Evolutionary conservation across 2,888 invertebrate genomes (phyloP).

Genomic region (Lithosia quadra): DNA sequence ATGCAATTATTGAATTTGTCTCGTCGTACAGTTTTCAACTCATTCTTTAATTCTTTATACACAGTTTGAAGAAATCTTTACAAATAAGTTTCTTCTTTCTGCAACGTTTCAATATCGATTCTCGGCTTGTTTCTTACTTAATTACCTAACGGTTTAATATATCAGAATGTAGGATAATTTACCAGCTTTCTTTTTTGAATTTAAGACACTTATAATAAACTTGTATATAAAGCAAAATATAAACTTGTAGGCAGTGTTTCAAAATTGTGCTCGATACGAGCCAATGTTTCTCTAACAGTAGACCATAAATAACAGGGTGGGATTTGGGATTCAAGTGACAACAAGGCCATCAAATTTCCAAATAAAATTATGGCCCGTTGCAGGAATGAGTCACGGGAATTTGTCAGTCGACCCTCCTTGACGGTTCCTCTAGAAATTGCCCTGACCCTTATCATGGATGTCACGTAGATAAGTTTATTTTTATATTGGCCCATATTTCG

Average conservation of each 20-base stretch:
- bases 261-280: background rate
- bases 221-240: too few relatives aligned
- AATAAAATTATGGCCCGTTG: constrained; percentile 15
- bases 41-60: background rate
- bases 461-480: constrained; percentile 1
- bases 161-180: too few relatives aligned
- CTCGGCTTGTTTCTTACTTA: too few relatives aligned
- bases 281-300: background rate
- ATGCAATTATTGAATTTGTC: background rate
- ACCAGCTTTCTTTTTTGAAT: too few relatives aligned
- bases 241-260: background rate
- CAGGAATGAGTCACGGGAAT: constrained; percentile 5
- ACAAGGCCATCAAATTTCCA: background rate
- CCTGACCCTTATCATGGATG: background rate
- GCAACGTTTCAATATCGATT: too few relatives aligned
- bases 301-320: background rate
- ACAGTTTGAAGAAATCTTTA: background rate
- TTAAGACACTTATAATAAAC: too few relatives aligned
- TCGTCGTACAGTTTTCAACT: background rate
- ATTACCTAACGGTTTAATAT: too few relatives aligned
- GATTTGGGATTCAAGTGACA: background rate
- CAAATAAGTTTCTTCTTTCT: background rate
- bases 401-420: constrained; percentile 2
- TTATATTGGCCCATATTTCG: background rate
- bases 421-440: constrained; percentile 1